Percentiles rank a stretch among this genome's conserved stretches.
Evolutionary conservation across 92 coral and sea anemone genomes (phyloP).

Genomic region (Porites evermanni): DNA sequence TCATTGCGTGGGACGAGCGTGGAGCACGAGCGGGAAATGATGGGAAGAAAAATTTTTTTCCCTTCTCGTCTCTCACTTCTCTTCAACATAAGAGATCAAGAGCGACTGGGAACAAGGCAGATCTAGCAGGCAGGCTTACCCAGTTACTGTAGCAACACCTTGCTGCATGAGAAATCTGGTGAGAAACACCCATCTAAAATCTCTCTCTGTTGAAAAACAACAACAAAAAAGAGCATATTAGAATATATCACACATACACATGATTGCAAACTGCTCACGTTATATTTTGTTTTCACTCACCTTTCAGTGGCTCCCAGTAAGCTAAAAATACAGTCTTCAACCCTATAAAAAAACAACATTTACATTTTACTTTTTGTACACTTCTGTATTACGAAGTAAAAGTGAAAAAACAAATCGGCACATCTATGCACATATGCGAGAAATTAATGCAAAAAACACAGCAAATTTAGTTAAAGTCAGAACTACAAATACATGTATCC

Average conservation of each 20-base stretch:
- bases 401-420: no score
- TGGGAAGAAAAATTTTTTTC: no score
- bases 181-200: constrained; percentile 98
- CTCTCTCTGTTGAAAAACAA: constrained; percentile 69
- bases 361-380: background rate
- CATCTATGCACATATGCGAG: no score
- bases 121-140: constrained; percentile 56
- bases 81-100: background rate
- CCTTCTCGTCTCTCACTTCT: no score
- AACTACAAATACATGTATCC: no score
- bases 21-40: no score
- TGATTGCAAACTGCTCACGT: no score
- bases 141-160: constrained; percentile 97
- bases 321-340: constrained; percentile 82
- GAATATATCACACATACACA: no score
- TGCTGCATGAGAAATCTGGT: constrained; percentile 98
- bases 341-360: constrained; percentile 33
- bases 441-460: background rate
- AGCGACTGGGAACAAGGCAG: background rate
- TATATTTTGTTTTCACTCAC: constrained; percentile 12
- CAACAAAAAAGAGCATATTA: background rate
- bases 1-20: no score
- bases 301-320: constrained; percentile 98
- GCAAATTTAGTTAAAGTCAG: background rate
- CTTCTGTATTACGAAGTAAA: no score